Conservation (phyloP, 2,888 invertebrate species). For the Tenthredo distinguenda region DNA sequence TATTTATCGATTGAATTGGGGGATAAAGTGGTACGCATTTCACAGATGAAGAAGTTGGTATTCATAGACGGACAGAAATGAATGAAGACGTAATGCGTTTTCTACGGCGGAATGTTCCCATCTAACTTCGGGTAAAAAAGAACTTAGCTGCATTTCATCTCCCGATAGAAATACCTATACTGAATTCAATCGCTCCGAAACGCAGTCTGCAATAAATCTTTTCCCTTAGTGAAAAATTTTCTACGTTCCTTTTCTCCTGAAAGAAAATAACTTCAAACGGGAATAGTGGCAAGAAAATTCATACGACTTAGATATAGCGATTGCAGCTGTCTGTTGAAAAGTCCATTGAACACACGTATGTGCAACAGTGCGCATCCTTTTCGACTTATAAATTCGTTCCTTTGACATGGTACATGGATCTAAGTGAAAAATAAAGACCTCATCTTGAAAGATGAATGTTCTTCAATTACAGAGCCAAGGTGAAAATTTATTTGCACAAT, state of each 20-base stretch:
- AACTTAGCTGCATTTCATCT: not conserved
- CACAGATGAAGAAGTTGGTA: not conserved
- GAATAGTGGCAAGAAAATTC: not conserved
- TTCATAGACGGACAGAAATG: not conserved
- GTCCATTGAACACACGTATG: not conserved
- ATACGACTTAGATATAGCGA: not conserved
- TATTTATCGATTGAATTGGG: not conserved
- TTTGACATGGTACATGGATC: not conserved
- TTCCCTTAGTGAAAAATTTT: not conserved
- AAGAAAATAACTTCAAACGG: not conserved
- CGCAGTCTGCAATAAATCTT: not conserved
- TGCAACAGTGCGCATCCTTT: not conserved
- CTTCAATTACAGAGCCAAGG: not conserved
- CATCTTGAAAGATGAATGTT: not conserved
- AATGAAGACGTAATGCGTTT: not conserved
- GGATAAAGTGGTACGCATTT: not conserved
- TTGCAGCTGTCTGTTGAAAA: not conserved
- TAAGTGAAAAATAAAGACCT: not conserved
- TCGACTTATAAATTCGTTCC: not conserved
- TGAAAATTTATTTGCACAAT: not conserved
- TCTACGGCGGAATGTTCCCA: not conserved
- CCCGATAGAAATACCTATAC: not conserved
- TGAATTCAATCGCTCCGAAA: not conserved
- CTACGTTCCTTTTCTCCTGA: not conserved
- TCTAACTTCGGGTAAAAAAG: not conserved